Evolutionary conservation across 2,888 invertebrate species (phyloP), one percentile per base, ranked within the genome.

Genomic region (Drosophila atripex): DNA sequence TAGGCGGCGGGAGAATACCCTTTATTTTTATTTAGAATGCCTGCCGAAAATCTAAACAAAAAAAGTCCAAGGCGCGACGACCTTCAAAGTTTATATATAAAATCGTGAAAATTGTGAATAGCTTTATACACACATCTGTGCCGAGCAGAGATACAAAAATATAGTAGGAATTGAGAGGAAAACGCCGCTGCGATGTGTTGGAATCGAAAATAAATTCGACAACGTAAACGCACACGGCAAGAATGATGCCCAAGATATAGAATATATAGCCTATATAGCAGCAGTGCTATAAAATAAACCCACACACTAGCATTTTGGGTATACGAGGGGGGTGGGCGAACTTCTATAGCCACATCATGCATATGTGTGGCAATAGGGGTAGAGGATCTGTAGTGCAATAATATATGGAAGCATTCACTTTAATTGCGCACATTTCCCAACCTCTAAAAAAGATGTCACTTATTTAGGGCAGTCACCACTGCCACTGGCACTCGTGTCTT

Each of bases 31-130:
- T 79, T 85, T 73, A 78, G 86, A 85, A 78, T 71, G 82, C 66
- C 72, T 73, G 71, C 66, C 80, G 69, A 75, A 28, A 86, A 83
- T 77, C 86, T 86, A 88, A 88, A 88, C 84, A 88, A 88, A 86
- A 86, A 66, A 71, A 58, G 53, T 86, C 76, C 50, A 82, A 66
- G 71, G 78, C 80, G 54, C 58, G 75, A 66, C 65, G 84, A 84
- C 84, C 84, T 84, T 84, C 84, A 88, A 61, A 78, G 86, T 86
- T 69, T 80, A 88, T 88, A 86, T 84, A 77, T 76, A 75, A 54
- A 68, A 71, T 86, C 86, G 76, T 71, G 68, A 85, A 79, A 53
- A 79, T 61, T 77, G 83, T 87, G 80, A 74, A 88, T 86, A 76
- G 88, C 86, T 85, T 87, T 82, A 74, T 83, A 83, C 83, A 88